These are phyloP conservation scores for Drosophila pseudoobscura DNA, from an alignment of 1,140 invertebrate genomes.

Conservation along the genomic window DNA sequence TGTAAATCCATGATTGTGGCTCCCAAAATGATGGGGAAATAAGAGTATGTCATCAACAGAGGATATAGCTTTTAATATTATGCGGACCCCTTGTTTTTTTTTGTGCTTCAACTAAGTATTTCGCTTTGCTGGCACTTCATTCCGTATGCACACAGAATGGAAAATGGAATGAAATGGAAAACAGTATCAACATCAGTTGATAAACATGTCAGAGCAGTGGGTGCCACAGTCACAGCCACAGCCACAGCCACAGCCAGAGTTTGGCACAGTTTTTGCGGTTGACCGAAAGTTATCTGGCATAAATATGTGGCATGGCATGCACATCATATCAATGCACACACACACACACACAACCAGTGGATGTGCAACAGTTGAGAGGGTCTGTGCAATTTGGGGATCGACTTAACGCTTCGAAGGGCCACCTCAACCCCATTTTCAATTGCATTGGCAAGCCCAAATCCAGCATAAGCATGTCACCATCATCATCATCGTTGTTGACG, in stretches of 20 bases:
- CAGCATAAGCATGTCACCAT: conserved; percentile 49
- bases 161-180: conserved; percentile 28
- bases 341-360: neutral
- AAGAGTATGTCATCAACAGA: conserved; percentile 5
- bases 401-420: conserved; percentile 37
- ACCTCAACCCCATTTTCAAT: conserved; percentile 43
- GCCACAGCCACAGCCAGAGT: conserved; percentile 21
- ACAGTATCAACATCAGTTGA: conserved; percentile 29
- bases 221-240: conserved; percentile 17
- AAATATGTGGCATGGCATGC: conserved; percentile 26
- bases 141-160: neutral
- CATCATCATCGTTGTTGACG: conserved; percentile 1
- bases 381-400: conserved; percentile 43
- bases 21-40: neutral
- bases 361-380: conserved; percentile 52
- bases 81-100: conserved; percentile 11
- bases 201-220: conserved; percentile 41
- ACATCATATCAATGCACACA: conserved; percentile 30
- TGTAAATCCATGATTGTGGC: too few relatives aligned
- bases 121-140: conserved; percentile 4
- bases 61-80: conserved; percentile 20
- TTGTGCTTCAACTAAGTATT: conserved; percentile 3
- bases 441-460: conserved; percentile 38
- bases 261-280: conserved; percentile 45
- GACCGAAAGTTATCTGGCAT: conserved; percentile 35